These are phyloP conservation scores for Sorex fumeus DNA, from an alignment of 2,113 vertebrate species.

Conservation along the genomic window DNA sequence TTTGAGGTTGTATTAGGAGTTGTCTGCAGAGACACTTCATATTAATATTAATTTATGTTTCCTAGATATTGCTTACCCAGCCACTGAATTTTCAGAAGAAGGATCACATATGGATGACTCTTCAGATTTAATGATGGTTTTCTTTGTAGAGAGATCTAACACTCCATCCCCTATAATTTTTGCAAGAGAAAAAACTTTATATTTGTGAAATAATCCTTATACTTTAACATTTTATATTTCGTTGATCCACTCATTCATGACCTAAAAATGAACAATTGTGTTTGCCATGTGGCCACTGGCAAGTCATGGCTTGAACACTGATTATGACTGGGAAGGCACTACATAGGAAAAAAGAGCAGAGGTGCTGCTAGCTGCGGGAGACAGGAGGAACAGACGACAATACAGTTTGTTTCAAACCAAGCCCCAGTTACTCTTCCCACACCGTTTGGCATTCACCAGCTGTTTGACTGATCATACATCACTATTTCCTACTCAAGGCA, in stretches of 20 bases:
- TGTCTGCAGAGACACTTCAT: slow-evolving; percentile 84
- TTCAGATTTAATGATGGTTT: slow-evolving; percentile 91
- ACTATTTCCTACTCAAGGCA: slow-evolving; percentile 20
- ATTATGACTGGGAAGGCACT: slow-evolving; percentile 59
- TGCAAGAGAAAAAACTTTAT: slow-evolving; percentile 79
- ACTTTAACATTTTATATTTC: slow-evolving; percentile 71
- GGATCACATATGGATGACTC: slow-evolving; percentile 90
- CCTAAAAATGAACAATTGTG: slow-evolving; percentile 26
- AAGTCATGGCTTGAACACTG: slow-evolving; percentile 25
- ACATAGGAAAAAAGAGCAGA: slow-evolving; percentile 50
- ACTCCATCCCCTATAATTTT: slow-evolving; percentile 94
- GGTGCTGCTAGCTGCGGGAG: neutral
- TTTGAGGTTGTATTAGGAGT: slow-evolving; percentile 82
- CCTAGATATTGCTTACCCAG: slow-evolving; percentile 93
- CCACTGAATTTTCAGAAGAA: slow-evolving; percentile 92
- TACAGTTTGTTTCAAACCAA: slow-evolving; percentile 31
- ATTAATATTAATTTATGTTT: slow-evolving; percentile 80
- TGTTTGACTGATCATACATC: neutral
- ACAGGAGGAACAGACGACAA: slow-evolving; percentile 7
- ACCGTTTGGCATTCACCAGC: neutral
- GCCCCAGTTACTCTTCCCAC: neutral
- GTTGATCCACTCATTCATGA: slow-evolving; percentile 21
- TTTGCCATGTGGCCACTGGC: slow-evolving; percentile 37
- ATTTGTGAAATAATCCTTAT: slow-evolving; percentile 78
- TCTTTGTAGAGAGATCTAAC: slow-evolving; percentile 98